These are phyloP conservation scores for Pararge aegeria DNA, from an alignment of 1,140 invertebrate species.

Conservation along the genomic window DNA sequence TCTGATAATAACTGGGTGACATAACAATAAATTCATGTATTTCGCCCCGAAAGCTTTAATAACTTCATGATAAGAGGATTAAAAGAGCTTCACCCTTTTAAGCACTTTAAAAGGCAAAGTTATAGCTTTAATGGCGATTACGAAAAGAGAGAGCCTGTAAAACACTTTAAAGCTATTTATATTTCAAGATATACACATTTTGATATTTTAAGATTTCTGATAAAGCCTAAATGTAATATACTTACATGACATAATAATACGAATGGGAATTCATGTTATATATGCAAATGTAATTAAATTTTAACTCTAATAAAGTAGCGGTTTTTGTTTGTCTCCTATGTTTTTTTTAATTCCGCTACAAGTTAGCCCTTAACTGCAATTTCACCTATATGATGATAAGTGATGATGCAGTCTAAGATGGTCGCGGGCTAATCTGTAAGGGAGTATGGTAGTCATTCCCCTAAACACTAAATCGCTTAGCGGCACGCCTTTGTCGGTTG, in stretches of 20 bases:
- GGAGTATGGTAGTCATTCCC: too few relatives aligned
- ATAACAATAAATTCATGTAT: slow-evolving; percentile 20
- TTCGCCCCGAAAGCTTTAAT: slow-evolving; percentile 14
- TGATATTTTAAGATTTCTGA: neutral
- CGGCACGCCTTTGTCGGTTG: too few relatives aligned
- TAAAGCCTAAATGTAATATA: slow-evolving; percentile 7
- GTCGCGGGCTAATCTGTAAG: too few relatives aligned
- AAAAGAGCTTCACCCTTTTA: slow-evolving; percentile 7
- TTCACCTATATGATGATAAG: too few relatives aligned
- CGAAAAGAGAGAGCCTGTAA: neutral
- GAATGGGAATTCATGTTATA: too few relatives aligned
- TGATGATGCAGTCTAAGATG: too few relatives aligned
- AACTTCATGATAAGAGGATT: slow-evolving; percentile 17
- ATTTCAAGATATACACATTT: neutral
- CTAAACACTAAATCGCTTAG: too few relatives aligned
- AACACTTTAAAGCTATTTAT: slow-evolving; percentile 2
- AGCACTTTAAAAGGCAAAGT: slow-evolving; percentile 6
- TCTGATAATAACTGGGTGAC: slow-evolving; percentile 19
- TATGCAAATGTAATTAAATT: neutral
- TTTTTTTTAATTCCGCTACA: too few relatives aligned
- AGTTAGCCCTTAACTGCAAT: too few relatives aligned
- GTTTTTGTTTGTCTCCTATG: too few relatives aligned
- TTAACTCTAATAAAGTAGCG: too few relatives aligned
- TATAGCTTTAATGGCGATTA: slow-evolving; percentile 8
- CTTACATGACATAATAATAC: too few relatives aligned